phyloP scores from a whole-genome alignment of 2,888 invertebrate genomes.

The Mythimna vitellina region DNA sequence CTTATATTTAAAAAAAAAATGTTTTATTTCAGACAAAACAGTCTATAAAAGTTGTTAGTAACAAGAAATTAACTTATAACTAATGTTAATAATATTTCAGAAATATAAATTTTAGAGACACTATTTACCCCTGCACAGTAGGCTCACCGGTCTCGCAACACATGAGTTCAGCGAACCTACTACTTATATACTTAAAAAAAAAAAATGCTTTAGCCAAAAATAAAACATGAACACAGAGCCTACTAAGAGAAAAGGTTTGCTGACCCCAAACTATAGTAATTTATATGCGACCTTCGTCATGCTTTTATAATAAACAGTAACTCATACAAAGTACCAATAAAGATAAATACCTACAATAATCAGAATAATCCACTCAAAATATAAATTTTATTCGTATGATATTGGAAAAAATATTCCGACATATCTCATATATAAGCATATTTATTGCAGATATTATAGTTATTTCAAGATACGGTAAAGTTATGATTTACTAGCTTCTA shows the following conservation, averaged over 20 bases:
- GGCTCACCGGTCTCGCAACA: too few relatives aligned
- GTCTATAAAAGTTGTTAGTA: too few relatives aligned
- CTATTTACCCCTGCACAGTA: too few relatives aligned
- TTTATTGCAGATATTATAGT: neutral
- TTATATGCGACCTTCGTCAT: slow-evolving; percentile 27
- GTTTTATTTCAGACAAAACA: too few relatives aligned
- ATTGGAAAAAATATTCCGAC: slow-evolving; percentile 6
- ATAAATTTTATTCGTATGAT: slow-evolving; percentile 6
- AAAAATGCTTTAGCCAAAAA: too few relatives aligned
- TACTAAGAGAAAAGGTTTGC: neutral
- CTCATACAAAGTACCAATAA: slow-evolving; percentile 36
- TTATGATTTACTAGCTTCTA: too few relatives aligned
- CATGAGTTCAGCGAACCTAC: too few relatives aligned
- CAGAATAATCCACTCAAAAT: slow-evolving; percentile 5
- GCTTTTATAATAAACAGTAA: slow-evolving; percentile 34
- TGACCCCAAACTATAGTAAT: neutral
- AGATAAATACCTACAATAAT: slow-evolving; percentile 29
- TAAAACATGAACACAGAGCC: neutral
- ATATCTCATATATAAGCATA: neutral
- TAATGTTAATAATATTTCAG: too few relatives aligned
- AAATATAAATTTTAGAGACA: too few relatives aligned
- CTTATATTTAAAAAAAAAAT: too few relatives aligned
- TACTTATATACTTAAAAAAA: too few relatives aligned
- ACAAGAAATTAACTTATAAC: too few relatives aligned
- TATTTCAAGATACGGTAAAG: neutral